phyloP scores from a whole-genome alignment of 2,888 invertebrate genomes.

The Tyria jacobaeae region DNA sequence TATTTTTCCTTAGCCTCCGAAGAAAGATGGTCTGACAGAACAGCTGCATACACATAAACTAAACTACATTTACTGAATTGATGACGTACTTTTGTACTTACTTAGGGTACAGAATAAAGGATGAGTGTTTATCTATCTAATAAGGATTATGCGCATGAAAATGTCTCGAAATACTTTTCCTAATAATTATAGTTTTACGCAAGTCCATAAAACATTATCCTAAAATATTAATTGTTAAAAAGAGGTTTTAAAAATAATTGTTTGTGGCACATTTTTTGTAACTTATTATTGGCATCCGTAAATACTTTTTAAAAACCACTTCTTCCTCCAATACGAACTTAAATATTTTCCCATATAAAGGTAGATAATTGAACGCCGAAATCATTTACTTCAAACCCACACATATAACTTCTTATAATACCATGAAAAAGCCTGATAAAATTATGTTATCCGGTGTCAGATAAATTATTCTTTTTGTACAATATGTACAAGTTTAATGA shows the following conservation, averaged over 20 bases:
- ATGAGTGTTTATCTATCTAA: not conserved
- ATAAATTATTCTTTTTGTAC: slow-evolving; percentile 27
- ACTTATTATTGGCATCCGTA: not conserved
- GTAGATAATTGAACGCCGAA: not conserved
- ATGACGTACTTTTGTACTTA: not conserved
- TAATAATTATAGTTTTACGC: not conserved
- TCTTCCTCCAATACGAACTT: not conserved
- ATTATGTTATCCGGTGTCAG: slow-evolving; percentile 19
- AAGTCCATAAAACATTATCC: not conserved
- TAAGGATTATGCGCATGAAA: not conserved
- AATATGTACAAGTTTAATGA: slow-evolving; percentile 28
- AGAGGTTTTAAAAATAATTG: not conserved
- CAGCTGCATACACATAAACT: no score
- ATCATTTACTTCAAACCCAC: slow-evolving; percentile 8
- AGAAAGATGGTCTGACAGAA: not conserved
- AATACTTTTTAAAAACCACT: not conserved
- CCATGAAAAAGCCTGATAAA: slow-evolving; percentile 8
- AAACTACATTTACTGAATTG: not conserved
- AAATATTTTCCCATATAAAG: not conserved
- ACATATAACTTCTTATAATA: not conserved
- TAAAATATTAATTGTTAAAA: not conserved
- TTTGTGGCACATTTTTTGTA: not conserved
- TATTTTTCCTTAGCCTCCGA: slow-evolving; percentile 30
- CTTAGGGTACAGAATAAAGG: no score
- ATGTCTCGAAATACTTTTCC: not conserved